phyloP scores from a whole-genome alignment of 2,113 vertebrate species.

The Scomber colias region DNA sequence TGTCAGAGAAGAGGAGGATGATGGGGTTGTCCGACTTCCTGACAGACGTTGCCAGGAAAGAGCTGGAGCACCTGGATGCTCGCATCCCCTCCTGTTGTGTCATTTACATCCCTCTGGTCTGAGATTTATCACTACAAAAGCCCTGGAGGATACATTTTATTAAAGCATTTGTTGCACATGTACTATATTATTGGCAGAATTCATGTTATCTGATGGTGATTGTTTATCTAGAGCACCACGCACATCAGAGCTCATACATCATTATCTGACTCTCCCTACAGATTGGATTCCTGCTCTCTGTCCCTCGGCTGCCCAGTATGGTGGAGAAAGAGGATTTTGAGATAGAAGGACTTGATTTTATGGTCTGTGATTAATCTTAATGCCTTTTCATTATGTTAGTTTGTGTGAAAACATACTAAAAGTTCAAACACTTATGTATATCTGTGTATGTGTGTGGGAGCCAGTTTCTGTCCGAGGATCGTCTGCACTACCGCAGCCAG shows the following conservation, averaged over 20 bases:
- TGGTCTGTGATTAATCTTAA: slow-evolving; percentile 79
- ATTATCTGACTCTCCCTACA: slow-evolving; percentile 58
- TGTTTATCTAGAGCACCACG: neutral
- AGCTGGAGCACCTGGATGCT: slow-evolving; percentile 90
- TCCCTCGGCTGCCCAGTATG: slow-evolving; percentile 93
- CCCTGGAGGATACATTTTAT: neutral
- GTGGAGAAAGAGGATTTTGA: slow-evolving; percentile 91
- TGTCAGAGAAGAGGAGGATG: slow-evolving; percentile 91
- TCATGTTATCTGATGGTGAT: neutral
- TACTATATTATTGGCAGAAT: neutral
- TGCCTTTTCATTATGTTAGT: slow-evolving; percentile 19
- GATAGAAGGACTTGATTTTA: slow-evolving; percentile 94
- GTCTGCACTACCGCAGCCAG: slow-evolving; percentile 93
- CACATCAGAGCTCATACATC: neutral
- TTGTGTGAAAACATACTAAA: neutral
- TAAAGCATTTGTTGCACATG: neutral
- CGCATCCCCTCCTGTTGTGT: slow-evolving; percentile 91
- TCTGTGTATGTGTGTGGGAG: slow-evolving; percentile 5
- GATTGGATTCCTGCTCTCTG: slow-evolving; percentile 95
- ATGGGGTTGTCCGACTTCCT: slow-evolving; percentile 94
- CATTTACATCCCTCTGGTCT: slow-evolving; percentile 95
- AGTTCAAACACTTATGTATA: neutral
- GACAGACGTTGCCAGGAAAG: slow-evolving; percentile 92
- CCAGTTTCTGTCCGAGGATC: slow-evolving; percentile 93
- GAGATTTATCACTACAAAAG: slow-evolving; percentile 3